Conservation (phyloP, 92 coral and sea anemone species). For the Chrysogorgia sp. region DNA sequence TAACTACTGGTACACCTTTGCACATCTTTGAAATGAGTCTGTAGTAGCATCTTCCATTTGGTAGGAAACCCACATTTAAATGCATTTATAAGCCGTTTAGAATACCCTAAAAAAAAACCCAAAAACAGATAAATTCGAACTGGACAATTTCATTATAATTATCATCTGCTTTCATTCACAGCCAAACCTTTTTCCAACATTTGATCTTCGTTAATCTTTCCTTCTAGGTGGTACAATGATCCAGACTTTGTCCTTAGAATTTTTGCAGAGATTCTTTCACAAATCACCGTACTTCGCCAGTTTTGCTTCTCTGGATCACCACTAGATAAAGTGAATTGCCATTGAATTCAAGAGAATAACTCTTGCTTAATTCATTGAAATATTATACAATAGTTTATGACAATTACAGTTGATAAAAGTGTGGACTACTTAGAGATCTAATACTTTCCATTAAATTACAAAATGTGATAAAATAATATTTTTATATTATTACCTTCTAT, state of each 20-base stretch:
- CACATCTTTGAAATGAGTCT: conserved; percentile 58
- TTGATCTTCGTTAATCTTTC: conserved; percentile 63
- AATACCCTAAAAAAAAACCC: conserved; percentile 61
- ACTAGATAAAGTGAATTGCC: neutral
- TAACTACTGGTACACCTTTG: conserved; percentile 47
- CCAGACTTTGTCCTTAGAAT: conserved; percentile 72
- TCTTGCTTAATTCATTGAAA: neutral
- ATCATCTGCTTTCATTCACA: no score
- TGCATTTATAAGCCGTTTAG: conserved; percentile 69
- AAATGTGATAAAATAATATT: neutral
- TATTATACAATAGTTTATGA: no score
- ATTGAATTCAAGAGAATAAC: neutral
- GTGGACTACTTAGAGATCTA: no score
- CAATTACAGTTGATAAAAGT: no score
- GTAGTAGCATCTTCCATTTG: conserved; percentile 71
- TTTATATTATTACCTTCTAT: conserved; percentile 70
- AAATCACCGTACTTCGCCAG: conserved; percentile 90
- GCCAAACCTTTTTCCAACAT: conserved; percentile 65
- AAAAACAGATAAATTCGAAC: neutral
- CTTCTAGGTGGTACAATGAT: conserved; percentile 75
- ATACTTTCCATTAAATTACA: no score
- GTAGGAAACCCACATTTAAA: conserved; percentile 83
- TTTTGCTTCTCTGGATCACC: neutral
- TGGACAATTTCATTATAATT: neutral
- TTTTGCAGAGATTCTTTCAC: conserved; percentile 55